Evolutionary conservation across 2,888 invertebrate genomes (phyloP), one percentile per base, ranked within the genome.

Genomic region (Sisyra terminalis): DNA sequence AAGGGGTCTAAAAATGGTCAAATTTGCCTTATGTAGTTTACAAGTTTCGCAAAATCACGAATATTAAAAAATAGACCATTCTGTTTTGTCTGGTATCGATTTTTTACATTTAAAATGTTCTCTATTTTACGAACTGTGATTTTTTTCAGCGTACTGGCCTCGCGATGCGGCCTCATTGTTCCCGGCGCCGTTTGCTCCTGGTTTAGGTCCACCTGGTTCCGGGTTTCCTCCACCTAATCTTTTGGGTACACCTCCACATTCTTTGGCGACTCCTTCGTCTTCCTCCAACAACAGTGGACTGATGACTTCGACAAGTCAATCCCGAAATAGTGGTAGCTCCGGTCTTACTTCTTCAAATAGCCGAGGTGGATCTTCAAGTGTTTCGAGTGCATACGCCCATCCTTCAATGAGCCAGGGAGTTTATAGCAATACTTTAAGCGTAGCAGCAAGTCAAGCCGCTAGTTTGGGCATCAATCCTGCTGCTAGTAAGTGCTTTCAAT

Each of bases 371-470:
- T 66, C 51, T 24, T 41, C 44, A 32, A 31, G 40, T 30, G 24
- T 31, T 15, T 42, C 40, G 6, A 32, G 35, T 36, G 29, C 46
- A 15, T 46, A 49, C 29, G 43, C 50, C 31, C 46, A 48, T 36
- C 49, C 49, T n/a, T 47, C 47, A 39, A 55, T 57, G 32, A 59
- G 61, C 35, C 37, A 37, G 29, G 43, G 43, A 17, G 59, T 60
- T 39, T 73, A 72, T 52, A 76, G 76, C 50, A 75, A 75, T 52
- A 83, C 85, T 44, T 73, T 86, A 56, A 83, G 84, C 50, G 85
- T 84, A 52, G 85, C 85, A 41, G 86, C 85, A 50, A 84, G 82
- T 58, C 86, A 86, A 64, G 86, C 86, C 31, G 85, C 85, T 43
- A 83, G 82, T 55, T 68, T 86, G 54, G 84, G 85, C 49, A 67